phyloP scores from a whole-genome alignment of 2,888 invertebrate genomes.

The Petrophora chlorosata region DNA sequence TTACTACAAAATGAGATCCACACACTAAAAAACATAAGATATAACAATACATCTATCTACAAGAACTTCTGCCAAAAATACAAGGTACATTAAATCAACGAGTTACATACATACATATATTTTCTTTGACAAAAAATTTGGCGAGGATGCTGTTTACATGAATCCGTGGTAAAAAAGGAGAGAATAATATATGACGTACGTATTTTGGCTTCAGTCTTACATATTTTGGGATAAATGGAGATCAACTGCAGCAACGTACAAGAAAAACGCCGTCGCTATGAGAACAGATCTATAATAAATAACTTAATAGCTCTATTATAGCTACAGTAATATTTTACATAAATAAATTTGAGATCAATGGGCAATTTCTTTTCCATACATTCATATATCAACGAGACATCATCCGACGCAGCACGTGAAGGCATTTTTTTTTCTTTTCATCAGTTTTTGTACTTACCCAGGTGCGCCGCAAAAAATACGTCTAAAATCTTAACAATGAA shows the following conservation, averaged over 20 bases:
- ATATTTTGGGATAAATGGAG: conserved; percentile 67
- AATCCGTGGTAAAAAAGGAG: conserved; percentile 5
- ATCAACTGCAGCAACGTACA: conserved; percentile 56
- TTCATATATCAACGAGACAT: conserved; percentile 36
- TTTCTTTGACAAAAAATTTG: conserved; percentile 25
- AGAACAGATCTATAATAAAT: conserved; percentile 54
- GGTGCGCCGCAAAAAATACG: conserved; percentile 66
- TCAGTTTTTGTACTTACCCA: conserved; percentile 58
- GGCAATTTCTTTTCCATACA: conserved; percentile 60
- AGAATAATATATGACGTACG: conserved; percentile 24
- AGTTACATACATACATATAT: conserved; percentile 10
- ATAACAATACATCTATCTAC: conserved; percentile 27
- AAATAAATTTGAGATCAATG: conserved; percentile 81
- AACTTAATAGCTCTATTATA: conserved; percentile 66
- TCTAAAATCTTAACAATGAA: conserved; percentile 57
- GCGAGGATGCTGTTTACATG: conserved; percentile 19
- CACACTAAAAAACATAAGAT: conserved; percentile 50
- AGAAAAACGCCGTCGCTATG: conserved; percentile 38
- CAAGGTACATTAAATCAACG: conserved; percentile 14
- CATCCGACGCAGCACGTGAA: conserved; percentile 32
- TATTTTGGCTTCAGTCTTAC: conserved; percentile 57
- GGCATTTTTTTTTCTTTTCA: conserved; percentile 32
- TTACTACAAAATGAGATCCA: conserved; percentile 73
- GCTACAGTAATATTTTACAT: conserved; percentile 63
- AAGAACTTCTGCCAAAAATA: conserved; percentile 22